Evolutionary conservation across 2,888 invertebrate genomes (phyloP), one percentile per base, ranked within the genome.

Genomic region (Amiota minor): DNA sequence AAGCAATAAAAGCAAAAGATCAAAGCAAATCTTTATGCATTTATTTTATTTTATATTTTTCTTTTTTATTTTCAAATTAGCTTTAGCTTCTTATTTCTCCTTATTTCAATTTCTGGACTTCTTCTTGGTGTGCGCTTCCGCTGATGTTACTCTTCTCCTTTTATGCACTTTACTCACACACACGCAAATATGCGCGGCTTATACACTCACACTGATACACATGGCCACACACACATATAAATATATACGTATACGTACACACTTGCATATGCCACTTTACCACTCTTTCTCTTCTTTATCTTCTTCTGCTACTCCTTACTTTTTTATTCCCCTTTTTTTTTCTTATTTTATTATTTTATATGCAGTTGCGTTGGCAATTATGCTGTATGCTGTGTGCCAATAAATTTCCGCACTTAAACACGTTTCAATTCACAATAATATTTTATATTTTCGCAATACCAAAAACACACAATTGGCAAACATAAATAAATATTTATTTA

Each of bases 251-350:
- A 49, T 10, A 49, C 49, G 12, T 10, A 49, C 49, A 49, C 49
- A 49, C 12, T 49, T 59, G n/a, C 35, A 4, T 35, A 50, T 18
- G 20, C 59, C n/a, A n/a, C n/a, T 59, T 59, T 11, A 20, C 59
- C 59, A 59, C 59, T 59, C 20, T 20, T 59, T 59, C 12, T n/a
- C 53, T 50, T 50, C 53, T 50, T 62, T 45, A 35, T 62, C 62
- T 62, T 35, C 35, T 62, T 62, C 23, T 10, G n/a, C 45, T 62
- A 3, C 35, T 9, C 59, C 14, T 62, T 23, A 35, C 35, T 35
- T 62, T 62, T 9, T 35, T 62, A 45, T 9, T 35, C 35, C 2
- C 6, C 35, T 35, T 35, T 35, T 35, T 35, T 35, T 35, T 56
- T 56, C 8, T 55, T 55, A 55, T 12, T 55, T 55, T 55, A 35